Evolutionary conservation across 2,797 vertebrate species (phyloP).

Genomic region (Acanthurus tractus): DNA sequence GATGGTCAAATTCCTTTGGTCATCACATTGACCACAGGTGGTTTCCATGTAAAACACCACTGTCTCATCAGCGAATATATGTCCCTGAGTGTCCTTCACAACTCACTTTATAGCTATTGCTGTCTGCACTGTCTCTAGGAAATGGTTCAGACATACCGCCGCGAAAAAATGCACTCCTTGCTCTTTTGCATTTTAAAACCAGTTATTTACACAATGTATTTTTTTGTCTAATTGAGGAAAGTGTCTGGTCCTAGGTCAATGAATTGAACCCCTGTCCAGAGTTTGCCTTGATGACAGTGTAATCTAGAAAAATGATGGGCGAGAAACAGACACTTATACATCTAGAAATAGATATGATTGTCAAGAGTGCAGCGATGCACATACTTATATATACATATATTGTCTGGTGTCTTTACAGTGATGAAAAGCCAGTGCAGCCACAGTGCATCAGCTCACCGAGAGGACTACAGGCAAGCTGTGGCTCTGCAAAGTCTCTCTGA

Average conservation of each 20-base stretch:
- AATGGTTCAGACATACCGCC: conserved; percentile 66
- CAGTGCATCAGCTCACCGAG: conserved; percentile 77
- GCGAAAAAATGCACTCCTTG: conserved; percentile 68
- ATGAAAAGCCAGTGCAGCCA: conserved; percentile 53
- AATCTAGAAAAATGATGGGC: conserved; percentile 53
- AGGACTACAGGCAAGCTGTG: conserved; percentile 68
- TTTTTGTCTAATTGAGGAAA: conserved; percentile 68
- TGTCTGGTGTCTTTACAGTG: conserved; percentile 1
- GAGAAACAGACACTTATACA: conserved; percentile 41
- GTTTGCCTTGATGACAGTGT: conserved; percentile 49
- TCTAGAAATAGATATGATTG: conserved; percentile 48
- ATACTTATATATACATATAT: conserved; percentile 20
- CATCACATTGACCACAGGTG: conserved; percentile 71
- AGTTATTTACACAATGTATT: conserved; percentile 69
- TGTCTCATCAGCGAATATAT: conserved; percentile 73
- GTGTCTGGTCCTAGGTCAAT: conserved; percentile 52
- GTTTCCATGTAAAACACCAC: conserved; percentile 76
- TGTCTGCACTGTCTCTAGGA: conserved; percentile 63
- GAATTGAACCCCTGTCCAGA: conserved; percentile 54
- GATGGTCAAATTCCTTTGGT: conserved; percentile 65
- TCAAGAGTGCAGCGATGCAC: conserved; percentile 24
- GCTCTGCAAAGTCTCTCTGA: conserved; percentile 61
- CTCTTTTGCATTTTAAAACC: conserved; percentile 67
- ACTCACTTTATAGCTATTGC: conserved; percentile 67
- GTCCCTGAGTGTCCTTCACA: conserved; percentile 60